Evolutionary conservation across 2,888 invertebrate species (phyloP).

Genomic region (Ormyrus rosae): DNA sequence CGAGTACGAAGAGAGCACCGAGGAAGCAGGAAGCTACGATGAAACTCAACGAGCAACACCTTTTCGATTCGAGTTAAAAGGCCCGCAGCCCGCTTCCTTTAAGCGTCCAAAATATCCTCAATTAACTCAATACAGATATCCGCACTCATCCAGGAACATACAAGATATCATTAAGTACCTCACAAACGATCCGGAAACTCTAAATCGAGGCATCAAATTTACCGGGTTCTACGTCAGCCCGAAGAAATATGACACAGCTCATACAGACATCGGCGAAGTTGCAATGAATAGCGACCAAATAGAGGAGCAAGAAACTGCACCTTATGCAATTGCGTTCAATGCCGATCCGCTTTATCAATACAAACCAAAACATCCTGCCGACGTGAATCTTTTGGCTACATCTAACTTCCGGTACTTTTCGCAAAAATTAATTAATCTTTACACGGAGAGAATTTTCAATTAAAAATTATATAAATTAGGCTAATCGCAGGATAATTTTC

Average conservation of each 20-base stretch:
- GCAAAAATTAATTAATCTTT: too few species aligned
- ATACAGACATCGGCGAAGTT: slow-evolving; percentile 63
- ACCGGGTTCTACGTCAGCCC: slow-evolving; percentile 73
- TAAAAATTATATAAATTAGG: too few species aligned
- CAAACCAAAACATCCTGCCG: slow-evolving; percentile 85
- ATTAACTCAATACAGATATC: slow-evolving; percentile 71
- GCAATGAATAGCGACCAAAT: slow-evolving; percentile 66
- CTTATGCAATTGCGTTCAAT: slow-evolving; percentile 68
- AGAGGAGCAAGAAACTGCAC: slow-evolving; percentile 64
- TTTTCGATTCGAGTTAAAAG: slow-evolving; percentile 75
- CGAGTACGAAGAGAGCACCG: neutral
- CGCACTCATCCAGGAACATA: slow-evolving; percentile 71
- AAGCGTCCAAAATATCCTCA: slow-evolving; percentile 71
- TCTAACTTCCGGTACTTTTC: slow-evolving; percentile 68
- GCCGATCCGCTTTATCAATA: slow-evolving; percentile 83
- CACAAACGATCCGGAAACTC: slow-evolving; percentile 62
- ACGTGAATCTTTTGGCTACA: slow-evolving; percentile 85
- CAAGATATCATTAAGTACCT: slow-evolving; percentile 74
- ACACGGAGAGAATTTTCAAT: too few species aligned
- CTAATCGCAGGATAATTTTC: too few species aligned
- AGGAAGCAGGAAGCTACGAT: neutral
- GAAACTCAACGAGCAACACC: slow-evolving; percentile 75
- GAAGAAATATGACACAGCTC: slow-evolving; percentile 67
- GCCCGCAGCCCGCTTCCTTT: slow-evolving; percentile 70
- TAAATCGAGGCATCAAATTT: slow-evolving; percentile 72